Conservation (phyloP, 2,797 vertebrate genomes). For the Halcyon chelicuti region DNA sequence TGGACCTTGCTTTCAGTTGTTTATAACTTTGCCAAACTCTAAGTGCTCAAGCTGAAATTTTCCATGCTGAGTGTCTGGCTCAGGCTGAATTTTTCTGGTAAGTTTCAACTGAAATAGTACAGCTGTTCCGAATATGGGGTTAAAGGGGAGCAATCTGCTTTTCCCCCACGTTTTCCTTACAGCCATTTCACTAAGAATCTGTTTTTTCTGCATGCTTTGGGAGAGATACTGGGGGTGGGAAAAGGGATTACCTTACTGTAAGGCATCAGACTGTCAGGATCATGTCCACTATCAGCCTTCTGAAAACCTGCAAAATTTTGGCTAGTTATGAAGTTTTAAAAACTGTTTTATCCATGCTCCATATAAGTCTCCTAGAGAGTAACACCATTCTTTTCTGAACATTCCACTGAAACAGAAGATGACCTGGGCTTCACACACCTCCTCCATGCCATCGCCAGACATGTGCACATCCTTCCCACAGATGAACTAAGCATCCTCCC, state of each 20-base stretch:
- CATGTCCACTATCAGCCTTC: neutral
- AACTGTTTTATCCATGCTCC: neutral
- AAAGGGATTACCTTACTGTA: neutral
- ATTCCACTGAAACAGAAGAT: neutral
- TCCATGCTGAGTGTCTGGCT: neutral
- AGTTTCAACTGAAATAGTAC: conserved; percentile 2
- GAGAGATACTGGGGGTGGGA: neutral
- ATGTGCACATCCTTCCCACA: neutral
- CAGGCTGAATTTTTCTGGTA: neutral
- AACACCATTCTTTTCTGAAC: neutral
- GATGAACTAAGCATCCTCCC: neutral
- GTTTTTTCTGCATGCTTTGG: neutral
- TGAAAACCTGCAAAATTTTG: neutral
- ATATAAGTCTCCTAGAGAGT: neutral
- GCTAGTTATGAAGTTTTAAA: neutral
- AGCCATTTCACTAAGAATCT: neutral
- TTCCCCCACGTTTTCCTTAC: neutral
- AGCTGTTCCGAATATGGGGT: neutral
- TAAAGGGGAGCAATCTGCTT: neutral
- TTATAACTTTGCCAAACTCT: neutral
- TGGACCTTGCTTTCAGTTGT: neutral
- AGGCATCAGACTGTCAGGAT: neutral
- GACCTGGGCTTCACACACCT: neutral
- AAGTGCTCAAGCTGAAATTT: neutral
- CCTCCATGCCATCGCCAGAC: neutral